These are phyloP conservation scores for Dynastes hyllus DNA, from an alignment of 2,888 invertebrate species.

Conservation along the genomic window DNA sequence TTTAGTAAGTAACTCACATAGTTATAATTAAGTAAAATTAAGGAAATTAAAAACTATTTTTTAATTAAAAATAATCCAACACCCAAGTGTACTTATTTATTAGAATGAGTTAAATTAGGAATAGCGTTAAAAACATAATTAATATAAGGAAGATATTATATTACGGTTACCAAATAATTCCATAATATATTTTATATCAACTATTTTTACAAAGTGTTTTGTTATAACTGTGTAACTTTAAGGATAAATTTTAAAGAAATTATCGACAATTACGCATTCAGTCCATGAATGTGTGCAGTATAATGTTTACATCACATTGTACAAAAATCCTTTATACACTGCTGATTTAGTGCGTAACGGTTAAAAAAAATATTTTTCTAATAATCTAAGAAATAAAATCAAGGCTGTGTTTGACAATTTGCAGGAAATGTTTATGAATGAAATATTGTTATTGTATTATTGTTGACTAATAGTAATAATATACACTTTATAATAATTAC, in stretches of 20 bases:
- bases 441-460: slow-evolving; percentile 32
- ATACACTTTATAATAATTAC: slow-evolving; percentile 3
- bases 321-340: neutral
- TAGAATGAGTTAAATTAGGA: neutral
- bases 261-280: neutral
- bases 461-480: slow-evolving; percentile 22
- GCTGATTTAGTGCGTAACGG: slow-evolving; percentile 10
- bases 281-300: neutral
- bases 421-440: slow-evolving; percentile 39
- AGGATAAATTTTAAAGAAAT: slow-evolving; percentile 28
- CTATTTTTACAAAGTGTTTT: slow-evolving; percentile 33
- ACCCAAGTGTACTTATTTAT: slow-evolving; percentile 44
- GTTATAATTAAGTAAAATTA: neutral
- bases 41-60: neutral
- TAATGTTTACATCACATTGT: slow-evolving; percentile 8
- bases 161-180: slow-evolving; percentile 38
- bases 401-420: slow-evolving; percentile 44
- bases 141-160: slow-evolving; percentile 27
- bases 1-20: neutral
- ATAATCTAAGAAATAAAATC: slow-evolving; percentile 9
- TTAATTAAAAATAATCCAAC: neutral
- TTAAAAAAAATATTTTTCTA: slow-evolving; percentile 12
- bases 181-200: slow-evolving; percentile 18
- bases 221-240: slow-evolving; percentile 19
- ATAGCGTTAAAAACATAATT: neutral